Base-by-base conservation (phyloP, 2,797 vertebrate genomes). In the Hafferia zeledoni region DNA sequence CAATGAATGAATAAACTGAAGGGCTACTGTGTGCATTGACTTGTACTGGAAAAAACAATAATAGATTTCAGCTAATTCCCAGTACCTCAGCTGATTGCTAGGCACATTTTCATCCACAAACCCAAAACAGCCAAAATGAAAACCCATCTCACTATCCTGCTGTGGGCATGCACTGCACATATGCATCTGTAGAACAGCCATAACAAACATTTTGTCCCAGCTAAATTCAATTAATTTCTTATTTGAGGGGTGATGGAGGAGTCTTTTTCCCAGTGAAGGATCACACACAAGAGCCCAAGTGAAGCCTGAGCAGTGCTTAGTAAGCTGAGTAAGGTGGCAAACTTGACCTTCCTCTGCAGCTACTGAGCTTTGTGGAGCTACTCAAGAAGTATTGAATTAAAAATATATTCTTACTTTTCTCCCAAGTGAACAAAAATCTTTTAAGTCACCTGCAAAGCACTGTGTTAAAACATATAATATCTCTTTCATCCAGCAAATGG, bases 1-100 rank as follows among this genome's bases (percentile, higher is more conserved):
- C 61, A 93, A 41, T 37, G 59, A 94, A 80, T 61, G 30, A 87
- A 53, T 94, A 87, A 94, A 92, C 25, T 59, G 55, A 71, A 77
- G 77, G 47, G 25, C 23, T 64, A 76, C 33, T 30, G 46, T 19
- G 33, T 87, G 53, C 52, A 53, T 5, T 69, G 33, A 80, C 65
- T 72, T 83, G 31, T 41, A 47, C 2, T 57, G 57, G n/a, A 17
- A 79, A 60, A 69, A 91, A 71, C 24, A 83, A 52, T 37, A 44
- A 57, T 13, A 43, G 27, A 75, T 82, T 85, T 78, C 53, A 68
- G 64, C 60, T 92, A 70, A 80, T 68, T 80, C 57, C 60, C 53
- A 85, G 53, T 19, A 23, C 65, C 46, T 27, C 30, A 68, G 30
- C 33, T 79, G 46, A 92, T 49, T 60, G 19, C 49, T 28, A 68